Evolutionary conservation across 2,888 invertebrate species (phyloP), one percentile per base, ranked within the genome.

Genomic region (Ichneumoninae sp.): DNA sequence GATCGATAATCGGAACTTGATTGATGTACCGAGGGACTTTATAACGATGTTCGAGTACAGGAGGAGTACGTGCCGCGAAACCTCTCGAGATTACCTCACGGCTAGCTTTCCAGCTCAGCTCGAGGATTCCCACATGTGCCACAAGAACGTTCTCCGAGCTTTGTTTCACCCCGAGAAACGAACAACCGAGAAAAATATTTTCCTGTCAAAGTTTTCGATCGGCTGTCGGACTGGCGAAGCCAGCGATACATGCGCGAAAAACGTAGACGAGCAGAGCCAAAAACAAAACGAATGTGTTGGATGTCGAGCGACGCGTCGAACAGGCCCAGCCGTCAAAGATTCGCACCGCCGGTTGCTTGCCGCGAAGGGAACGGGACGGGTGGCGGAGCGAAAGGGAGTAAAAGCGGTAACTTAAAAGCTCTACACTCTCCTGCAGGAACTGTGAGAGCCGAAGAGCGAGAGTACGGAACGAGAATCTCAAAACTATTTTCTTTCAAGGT

Each of bases 401-500:
- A 83, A 77, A 85, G 65, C 47, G 65, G 57, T 33, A 82, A 72
- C 75, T 75, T 75, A 76, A 82, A 84, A 82, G 76, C 40, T 40
- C 75, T 30, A 68, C 77, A 72, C 72, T 71, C 68, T 10, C 36
- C 26, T 36, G 70, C 57, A 52, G 33, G 10, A n/a, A 69, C n/a
- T 47, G 22, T 13, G 26, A 44, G 36, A 33, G 57, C 26, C 13
- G 52, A 57, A 30, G 52, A 60, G 54, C 40, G 57, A 71, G 30
- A 30, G 52, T 47, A 44, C 54, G 60, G 66, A 80, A 77, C 52
- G 57, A 71, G 54, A 70, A 44, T 54, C 36, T 30, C 19, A 68
- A 81, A 84, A 82, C 84, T 84, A 78, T 82, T 78, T 84, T 71
- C 66, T 84, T 68, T 40, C 16, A 65, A 47, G 54, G 62, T 77